A percentile compares a stretch with the other conserved stretches of the same genome.
phyloP scores from a whole-genome alignment of 2,113 vertebrate genomes.

The Ciconia maguari region DNA sequence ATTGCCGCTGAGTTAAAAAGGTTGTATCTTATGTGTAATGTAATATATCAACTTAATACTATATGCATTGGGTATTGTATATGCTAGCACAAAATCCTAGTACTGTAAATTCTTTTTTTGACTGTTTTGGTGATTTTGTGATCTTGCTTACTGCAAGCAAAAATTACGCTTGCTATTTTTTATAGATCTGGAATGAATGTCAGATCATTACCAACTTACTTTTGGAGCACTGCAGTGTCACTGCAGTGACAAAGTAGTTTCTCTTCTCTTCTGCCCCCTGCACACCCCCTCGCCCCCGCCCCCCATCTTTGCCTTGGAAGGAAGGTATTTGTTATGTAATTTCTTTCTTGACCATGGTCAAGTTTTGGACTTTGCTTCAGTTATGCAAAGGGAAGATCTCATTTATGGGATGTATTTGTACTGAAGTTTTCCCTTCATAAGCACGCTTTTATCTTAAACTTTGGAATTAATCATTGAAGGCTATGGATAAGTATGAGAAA shows the following conservation, averaged over 20 bases:
- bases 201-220: neutral
- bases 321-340: neutral
- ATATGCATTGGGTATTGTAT: neutral
- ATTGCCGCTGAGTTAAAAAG: neutral
- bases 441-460: neutral
- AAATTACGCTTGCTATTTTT: neutral
- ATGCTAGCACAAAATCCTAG: neutral
- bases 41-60: neutral
- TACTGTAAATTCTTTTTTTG: neutral
- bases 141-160: neutral
- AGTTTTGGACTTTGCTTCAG: neutral
- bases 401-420: neutral
- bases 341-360: neutral
- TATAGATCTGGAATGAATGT: neutral
- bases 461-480: neutral
- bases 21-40: neutral
- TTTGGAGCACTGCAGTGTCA: neutral
- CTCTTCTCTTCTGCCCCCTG: neutral
- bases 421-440: neutral
- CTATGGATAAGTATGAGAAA: neutral
- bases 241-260: neutral
- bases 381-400: neutral
- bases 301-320: neutral
- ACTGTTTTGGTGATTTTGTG: neutral
- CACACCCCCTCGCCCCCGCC: no score